A percentile compares a stretch with the other conserved stretches of the same genome.
Evolutionary conservation across 2,888 invertebrate genomes (phyloP).

Genomic region (Epistrophe grossulariae): DNA sequence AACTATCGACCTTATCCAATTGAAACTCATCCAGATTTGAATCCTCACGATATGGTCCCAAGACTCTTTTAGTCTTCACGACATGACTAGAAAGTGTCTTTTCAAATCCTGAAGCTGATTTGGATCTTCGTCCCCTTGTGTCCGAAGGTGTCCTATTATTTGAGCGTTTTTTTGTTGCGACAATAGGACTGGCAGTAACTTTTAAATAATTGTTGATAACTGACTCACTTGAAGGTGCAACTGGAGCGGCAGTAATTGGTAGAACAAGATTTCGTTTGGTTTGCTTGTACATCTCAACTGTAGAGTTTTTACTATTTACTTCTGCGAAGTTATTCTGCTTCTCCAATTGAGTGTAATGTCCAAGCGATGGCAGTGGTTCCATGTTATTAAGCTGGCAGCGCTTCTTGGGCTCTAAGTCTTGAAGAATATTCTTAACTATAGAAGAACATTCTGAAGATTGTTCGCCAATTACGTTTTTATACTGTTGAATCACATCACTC

Average conservation of each 20-base stretch:
- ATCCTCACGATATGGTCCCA: conserved; percentile 79
- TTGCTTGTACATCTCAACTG: conserved; percentile 60
- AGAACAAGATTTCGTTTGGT: conserved; percentile 74
- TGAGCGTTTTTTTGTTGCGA: conserved; percentile 80
- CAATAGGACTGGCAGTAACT: conserved; percentile 78
- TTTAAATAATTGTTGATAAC: conserved; percentile 83
- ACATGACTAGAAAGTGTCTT: conserved; percentile 2
- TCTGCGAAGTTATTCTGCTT: conserved; percentile 82
- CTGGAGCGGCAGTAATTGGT: conserved; percentile 30
- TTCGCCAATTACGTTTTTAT: conserved; percentile 80
- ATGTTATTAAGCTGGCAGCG: conserved; percentile 78
- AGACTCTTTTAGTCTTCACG: conserved; percentile 77
- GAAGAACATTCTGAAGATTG: conserved; percentile 78
- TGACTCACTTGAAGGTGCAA: conserved; percentile 77
- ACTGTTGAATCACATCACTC: conserved; percentile 80
- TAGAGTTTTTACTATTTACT: conserved; percentile 76
- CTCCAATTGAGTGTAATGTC: conserved; percentile 79
- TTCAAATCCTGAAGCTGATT: conserved; percentile 67
- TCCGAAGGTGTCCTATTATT: conserved; percentile 76
- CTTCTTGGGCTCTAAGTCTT: conserved; percentile 73
- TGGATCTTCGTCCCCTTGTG: conserved; percentile 64
- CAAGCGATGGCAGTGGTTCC: conserved; percentile 79
- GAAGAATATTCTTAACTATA: conserved; percentile 78
- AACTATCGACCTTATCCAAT: conserved; percentile 83
- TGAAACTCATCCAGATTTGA: conserved; percentile 82